phyloP scores from a whole-genome alignment of 2,888 invertebrate species.

The Helleia helle region DNA sequence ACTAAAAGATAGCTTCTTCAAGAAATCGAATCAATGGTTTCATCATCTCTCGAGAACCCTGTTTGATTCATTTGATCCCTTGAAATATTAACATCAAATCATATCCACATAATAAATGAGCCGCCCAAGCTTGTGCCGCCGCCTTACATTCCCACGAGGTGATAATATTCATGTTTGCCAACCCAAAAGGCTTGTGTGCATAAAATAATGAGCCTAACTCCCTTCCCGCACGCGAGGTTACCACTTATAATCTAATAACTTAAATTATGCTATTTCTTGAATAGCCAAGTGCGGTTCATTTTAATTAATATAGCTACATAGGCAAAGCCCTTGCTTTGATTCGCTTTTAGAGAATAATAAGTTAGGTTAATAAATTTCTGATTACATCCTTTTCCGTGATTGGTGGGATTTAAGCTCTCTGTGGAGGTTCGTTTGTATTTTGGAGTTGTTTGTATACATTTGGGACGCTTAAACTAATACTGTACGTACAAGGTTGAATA shows the following conservation, averaged over 20 bases:
- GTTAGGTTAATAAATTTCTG: not conserved
- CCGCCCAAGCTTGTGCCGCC: slow-evolving; percentile 2
- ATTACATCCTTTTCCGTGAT: not conserved
- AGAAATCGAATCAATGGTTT: no score
- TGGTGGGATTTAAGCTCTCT: no score
- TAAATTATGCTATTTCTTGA: slow-evolving; percentile 9
- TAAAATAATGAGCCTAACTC: slow-evolving; percentile 15
- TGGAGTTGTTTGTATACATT: no score
- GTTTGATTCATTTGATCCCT: no score
- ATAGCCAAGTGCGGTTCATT: slow-evolving; percentile 5
- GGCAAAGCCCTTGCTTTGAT: slow-evolving; percentile 9
- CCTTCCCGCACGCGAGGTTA: slow-evolving; percentile 10
- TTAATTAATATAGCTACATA: slow-evolving; percentile 12
- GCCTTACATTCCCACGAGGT: slow-evolving; percentile 8
- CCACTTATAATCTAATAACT: slow-evolving; percentile 12
- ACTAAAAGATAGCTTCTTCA: no score
- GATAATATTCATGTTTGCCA: slow-evolving; percentile 17
- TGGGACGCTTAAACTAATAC: no score
- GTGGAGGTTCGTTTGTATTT: no score
- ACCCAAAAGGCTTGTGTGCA: slow-evolving; percentile 14
- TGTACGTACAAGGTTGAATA: no score
- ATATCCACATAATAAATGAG: not conserved
- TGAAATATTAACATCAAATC: not conserved
- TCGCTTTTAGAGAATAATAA: slow-evolving; percentile 9
- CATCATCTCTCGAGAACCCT: no score